Evolutionary conservation across 2,113 vertebrate genomes (phyloP), one percentile per base, ranked within the genome.

Genomic region (Urocitellus parryii): DNA sequence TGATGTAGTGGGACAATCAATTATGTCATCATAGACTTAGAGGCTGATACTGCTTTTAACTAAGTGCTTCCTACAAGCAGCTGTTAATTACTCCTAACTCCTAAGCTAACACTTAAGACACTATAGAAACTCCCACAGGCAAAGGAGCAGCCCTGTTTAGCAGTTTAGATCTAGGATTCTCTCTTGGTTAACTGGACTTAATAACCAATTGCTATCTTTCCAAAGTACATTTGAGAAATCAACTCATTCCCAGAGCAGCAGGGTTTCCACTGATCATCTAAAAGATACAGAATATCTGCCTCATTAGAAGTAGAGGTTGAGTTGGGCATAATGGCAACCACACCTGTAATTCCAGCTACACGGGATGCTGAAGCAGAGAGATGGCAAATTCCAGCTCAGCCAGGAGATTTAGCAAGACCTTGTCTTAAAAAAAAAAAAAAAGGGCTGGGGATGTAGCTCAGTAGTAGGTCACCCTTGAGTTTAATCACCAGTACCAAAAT

Each of bases 111-210:
- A 77, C 53, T n/a, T 34, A 74, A 79, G 84, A 67, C 48, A 39
- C 84, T 65, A 48, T 27, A 82, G 83, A 96, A 95, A 94, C 34
- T 76, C 80, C 65, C 81, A 12, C 61, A 79, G 48, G 42, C 51
- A 42, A 24, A 42, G 3, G 1, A 22, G 61, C 29, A 45, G 29
- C 39, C 81, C 8, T n/a, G 45, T 81, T 37, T 82, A 56, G n/a
- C 37, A 84, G 39, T 65, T 95, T 74, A 42, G 16, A 18, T 48
- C 32, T 73, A 79, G 29, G 78, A 87, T 12, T 63, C 7, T 68
- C 32, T 78, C 61, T 39, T 4, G 68, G 18, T 18, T 42, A n/a
- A 45, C 0, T 22, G 89, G 20, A 94, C 8, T 80, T 70, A 72
- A 94, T 56, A 80, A 18, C 6, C 65, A 80, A 91, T 37, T 58